Percentiles rank a stretch among this genome's conserved stretches.
Conservation (phyloP, 53 echinoderm and acorn worm genomes). For the Pentamera pediparva region DNA sequence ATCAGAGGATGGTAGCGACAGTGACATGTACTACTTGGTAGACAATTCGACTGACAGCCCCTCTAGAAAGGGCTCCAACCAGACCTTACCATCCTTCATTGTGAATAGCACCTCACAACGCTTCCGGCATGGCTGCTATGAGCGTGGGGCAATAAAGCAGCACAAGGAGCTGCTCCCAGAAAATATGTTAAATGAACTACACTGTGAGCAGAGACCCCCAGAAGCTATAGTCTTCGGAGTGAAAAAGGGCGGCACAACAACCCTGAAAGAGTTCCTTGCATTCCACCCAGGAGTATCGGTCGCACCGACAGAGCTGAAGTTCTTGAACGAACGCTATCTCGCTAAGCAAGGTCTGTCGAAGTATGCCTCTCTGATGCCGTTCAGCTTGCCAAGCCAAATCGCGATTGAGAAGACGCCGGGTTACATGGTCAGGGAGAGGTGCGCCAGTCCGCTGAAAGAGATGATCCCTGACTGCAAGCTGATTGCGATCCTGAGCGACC, state of each 20-base stretch:
- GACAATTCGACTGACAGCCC: no score
- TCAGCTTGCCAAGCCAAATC: constrained; percentile 56
- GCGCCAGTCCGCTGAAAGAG: constrained; percentile 35
- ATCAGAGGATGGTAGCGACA: no score
- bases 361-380: constrained; percentile 60
- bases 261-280: constrained; percentile 70
- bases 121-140: constrained; percentile 46
- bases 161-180: neutral
- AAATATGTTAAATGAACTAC: constrained; percentile 26
- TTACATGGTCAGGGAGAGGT: constrained; percentile 45
- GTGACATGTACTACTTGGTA: no score
- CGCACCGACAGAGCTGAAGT: constrained; percentile 62
- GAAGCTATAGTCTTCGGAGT: constrained; percentile 71
- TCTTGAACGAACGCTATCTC: constrained; percentile 43
- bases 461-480: constrained; percentile 52
- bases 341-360: constrained; percentile 37
- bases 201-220: constrained; percentile 58
- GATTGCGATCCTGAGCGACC: constrained; percentile 76
- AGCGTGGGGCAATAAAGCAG: neutral
- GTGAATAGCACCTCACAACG: neutral
- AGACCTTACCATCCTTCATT: neutral
- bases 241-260: constrained; percentile 82
- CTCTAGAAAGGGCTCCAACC: neutral
- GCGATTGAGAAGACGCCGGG: constrained; percentile 85
- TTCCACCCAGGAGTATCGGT: constrained; percentile 78